Conservation (phyloP, 2,888 invertebrate species). For the Zygothrica quintamaculata region DNA sequence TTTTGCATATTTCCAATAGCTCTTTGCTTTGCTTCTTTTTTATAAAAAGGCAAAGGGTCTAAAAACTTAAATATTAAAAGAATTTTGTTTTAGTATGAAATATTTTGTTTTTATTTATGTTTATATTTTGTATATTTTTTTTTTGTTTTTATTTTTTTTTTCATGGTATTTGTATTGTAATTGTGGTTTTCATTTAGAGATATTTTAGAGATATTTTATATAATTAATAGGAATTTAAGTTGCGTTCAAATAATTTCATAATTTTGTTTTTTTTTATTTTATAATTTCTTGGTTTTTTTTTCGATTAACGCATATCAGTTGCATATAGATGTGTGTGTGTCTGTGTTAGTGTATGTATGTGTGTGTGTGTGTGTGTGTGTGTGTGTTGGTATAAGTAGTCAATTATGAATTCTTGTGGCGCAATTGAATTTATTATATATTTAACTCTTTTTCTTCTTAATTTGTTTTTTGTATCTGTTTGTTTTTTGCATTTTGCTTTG, state of each 20-base stretch:
- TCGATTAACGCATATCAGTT: constrained; percentile 63
- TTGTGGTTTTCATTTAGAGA: constrained; percentile 69
- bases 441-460: background rate
- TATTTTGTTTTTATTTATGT: constrained; percentile 64
- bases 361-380: constrained; percentile 40
- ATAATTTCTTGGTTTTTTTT: constrained; percentile 19
- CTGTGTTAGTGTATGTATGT: constrained; percentile 19
- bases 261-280: constrained; percentile 41
- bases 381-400: constrained; percentile 52
- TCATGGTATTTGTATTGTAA: constrained; percentile 69
- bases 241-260: constrained; percentile 76
- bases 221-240: constrained; percentile 80
- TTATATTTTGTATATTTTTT: constrained; percentile 52
- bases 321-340: constrained; percentile 39
- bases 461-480: background rate
- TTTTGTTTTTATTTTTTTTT: constrained; percentile 62
- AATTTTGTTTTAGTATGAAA: constrained; percentile 64
- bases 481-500: background rate
- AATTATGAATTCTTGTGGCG: constrained; percentile 56
- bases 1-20: no score
- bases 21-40: no score
- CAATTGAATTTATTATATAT: background rate
- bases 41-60: no score
- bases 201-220: constrained; percentile 66
- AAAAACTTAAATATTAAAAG: background rate